Conservation (phyloP, 1,140 invertebrate genomes). For the Drosophila neocordata region DNA sequence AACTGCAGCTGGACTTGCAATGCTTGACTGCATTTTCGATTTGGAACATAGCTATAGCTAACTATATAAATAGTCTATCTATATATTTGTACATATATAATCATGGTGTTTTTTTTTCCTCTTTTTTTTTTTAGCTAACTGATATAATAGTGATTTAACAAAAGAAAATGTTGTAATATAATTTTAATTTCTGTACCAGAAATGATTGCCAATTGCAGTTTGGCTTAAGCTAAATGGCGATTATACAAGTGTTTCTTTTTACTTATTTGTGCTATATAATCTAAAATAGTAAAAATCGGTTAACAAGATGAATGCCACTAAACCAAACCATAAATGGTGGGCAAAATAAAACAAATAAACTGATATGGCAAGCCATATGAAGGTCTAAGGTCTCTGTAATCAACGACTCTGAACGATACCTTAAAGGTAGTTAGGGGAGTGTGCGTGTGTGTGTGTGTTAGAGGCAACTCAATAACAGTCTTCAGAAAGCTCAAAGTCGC, state of each 20-base stretch:
- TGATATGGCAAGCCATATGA: conserved; percentile 19
- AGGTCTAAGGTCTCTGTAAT: conserved; percentile 42
- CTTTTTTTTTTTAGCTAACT: conserved; percentile 20
- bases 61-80: conserved; percentile 19
- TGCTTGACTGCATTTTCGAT: conserved; percentile 75
- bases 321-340: not conserved
- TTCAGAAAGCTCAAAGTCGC: not conserved
- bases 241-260: conserved; percentile 72
- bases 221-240: conserved; percentile 51
- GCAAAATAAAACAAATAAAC: conserved; percentile 11
- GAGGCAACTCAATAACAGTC: not conserved
- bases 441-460: not conserved
- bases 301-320: not conserved
- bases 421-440: not conserved
- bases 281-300: not conserved
- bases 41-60: conserved; percentile 42
- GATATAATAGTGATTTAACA: conserved; percentile 43
- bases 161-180: conserved; percentile 74
- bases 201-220: conserved; percentile 73
- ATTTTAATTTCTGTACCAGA: conserved; percentile 79
- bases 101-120: conserved; percentile 56
- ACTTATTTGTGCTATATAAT: conserved; percentile 22
- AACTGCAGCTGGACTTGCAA: conserved; percentile 26
- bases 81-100: conserved; percentile 59
- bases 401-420: conserved; percentile 21